Percentiles rank a stretch among this genome's conserved stretches.
Conservation (phyloP, 2,113 vertebrate species). For the Tretioscincus oriximinensis region DNA sequence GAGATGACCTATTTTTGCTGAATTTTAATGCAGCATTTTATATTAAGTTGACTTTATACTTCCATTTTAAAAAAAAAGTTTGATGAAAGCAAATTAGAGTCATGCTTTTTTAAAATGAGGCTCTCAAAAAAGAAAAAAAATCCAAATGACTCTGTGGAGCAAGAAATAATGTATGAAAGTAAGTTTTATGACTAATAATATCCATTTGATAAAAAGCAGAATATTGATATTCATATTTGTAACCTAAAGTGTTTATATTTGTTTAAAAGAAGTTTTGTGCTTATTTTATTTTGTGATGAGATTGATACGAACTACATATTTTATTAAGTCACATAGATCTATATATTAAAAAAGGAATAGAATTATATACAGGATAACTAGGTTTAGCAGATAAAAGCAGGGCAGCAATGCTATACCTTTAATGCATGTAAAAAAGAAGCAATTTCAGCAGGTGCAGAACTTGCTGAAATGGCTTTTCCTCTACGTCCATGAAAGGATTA, state of each 20-base stretch:
- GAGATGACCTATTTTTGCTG: not conserved
- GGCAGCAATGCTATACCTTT: too few species aligned
- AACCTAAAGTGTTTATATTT: not conserved
- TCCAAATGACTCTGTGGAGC: rapidly evolving
- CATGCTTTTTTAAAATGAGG: rapidly evolving
- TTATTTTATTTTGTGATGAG: not conserved
- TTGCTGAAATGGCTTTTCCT: too few species aligned
- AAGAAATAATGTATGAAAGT: not conserved
- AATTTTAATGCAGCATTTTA: slow-evolving; percentile 6
- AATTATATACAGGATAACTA: not conserved
- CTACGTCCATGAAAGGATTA: too few species aligned
- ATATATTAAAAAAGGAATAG: too few species aligned
- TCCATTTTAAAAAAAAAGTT: not conserved
- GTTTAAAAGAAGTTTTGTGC: rapidly evolving
- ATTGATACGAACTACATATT: not conserved
- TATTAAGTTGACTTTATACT: not conserved
- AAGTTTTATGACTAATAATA: not conserved
- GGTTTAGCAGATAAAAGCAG: too few species aligned
- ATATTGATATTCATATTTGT: not conserved
- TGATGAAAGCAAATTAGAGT: not conserved
- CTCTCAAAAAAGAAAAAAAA: not conserved
- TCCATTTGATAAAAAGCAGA: not conserved
- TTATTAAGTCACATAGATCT: not conserved
- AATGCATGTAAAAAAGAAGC: too few species aligned
- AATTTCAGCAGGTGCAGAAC: too few species aligned